Evolutionary conservation across 2,113 vertebrate genomes (phyloP), one percentile per base, ranked within the genome.

Genomic region (Sula dactylatra): DNA sequence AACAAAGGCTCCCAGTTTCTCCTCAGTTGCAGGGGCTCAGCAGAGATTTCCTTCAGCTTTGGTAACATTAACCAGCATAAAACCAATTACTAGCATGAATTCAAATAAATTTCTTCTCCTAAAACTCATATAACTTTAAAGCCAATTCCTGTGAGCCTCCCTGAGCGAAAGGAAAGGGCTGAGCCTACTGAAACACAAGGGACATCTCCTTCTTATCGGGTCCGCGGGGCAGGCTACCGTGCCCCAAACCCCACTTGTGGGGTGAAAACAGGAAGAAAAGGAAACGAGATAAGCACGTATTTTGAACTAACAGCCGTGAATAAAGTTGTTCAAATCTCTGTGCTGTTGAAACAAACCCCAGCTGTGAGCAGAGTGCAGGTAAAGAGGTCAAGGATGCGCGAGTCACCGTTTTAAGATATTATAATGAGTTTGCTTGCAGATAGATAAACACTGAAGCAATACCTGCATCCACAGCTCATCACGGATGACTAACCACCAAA

Each of bases 151-250:
- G 44, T 9, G 49, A 86, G 47, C 16, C 26, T 64, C 31, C 44
- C 55, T 38, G 26, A 49, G n/a, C 1, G 3, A 54, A 69, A n/a
- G 16, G 49, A 55, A 36, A 50, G 38, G n/a, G 32, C 55, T 83
- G 56, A 18, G 52, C 21, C 52, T 54, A 8, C 6, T 7, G 58
- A n/a, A 71, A 52, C 31, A 52, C 45, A 21, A 32, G 32, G 70
- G 29, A 24, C 1, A 0, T 61, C 45, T 38, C 7, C 34, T 11
- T 26, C 38, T 42, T 24, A 14, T 1, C 2, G 0, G 55, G 27
- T 13, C 29, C n/a, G 42, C 2, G 3, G 49, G 36, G 45, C 50
- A 34, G 54, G 19, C 26, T 21, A 5, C 4, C 0, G 55, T 21
- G 50, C 31, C 76, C 59, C 47, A 1, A 13, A 49, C 29, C 29